phyloP scores from a whole-genome alignment of 1,140 invertebrate genomes.

The Conus betulinus region DNA sequence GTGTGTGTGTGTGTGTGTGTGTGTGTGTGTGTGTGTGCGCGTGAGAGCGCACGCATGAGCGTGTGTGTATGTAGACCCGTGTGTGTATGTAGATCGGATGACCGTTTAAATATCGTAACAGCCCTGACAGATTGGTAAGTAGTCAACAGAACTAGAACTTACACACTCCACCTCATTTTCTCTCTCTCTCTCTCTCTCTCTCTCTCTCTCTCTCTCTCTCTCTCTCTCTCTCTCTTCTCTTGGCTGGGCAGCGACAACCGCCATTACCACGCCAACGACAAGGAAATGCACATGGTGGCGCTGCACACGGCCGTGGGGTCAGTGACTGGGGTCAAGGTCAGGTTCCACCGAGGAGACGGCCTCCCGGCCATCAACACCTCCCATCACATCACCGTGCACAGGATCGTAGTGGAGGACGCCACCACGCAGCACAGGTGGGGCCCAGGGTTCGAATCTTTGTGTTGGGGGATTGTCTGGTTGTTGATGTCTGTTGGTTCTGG shows the following conservation, averaged over 20 bases:
- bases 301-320: slow-evolving; percentile 44
- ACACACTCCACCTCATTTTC: background rate
- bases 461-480: too few species aligned
- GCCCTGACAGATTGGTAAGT: too few species aligned
- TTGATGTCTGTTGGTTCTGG: too few species aligned
- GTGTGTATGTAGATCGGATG: too few species aligned
- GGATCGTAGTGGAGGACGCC: slow-evolving; percentile 38
- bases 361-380: slow-evolving; percentile 22
- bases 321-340: slow-evolving; percentile 48
- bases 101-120: too few species aligned
- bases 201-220: background rate
- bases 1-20: too few species aligned
- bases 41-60: too few species aligned
- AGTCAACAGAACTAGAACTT: background rate
- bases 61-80: too few species aligned
- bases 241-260: slow-evolving; percentile 35
- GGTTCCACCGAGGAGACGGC: slow-evolving; percentile 39
- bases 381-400: slow-evolving; percentile 42
- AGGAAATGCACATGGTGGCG: slow-evolving; percentile 49
- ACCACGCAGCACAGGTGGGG: slow-evolving; percentile 21
- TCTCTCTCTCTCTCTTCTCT: background rate
- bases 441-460: too few species aligned
- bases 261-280: slow-evolving; percentile 38
- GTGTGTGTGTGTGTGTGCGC: too few species aligned
- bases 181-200: background rate